A percentile compares a stretch with the other conserved stretches of the same genome.
These are phyloP conservation scores for Ischnus inquisitorius DNA, from an alignment of 2,888 invertebrate species.

Conservation along the genomic window DNA sequence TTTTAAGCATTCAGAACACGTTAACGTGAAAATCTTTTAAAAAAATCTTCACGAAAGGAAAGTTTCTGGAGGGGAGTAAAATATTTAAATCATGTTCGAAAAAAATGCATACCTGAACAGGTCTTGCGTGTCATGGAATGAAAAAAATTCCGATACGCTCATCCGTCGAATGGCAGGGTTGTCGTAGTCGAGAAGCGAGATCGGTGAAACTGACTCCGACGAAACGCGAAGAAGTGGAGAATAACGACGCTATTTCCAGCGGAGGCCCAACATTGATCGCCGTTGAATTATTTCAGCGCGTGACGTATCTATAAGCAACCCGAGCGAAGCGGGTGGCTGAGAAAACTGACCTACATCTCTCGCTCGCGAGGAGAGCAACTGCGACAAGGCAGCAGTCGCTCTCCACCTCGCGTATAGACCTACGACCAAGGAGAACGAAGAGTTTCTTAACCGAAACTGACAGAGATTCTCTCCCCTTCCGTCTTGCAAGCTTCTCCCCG, in stretches of 20 bases:
- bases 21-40: no score
- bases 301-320: conserved; percentile 79
- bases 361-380: conserved; percentile 60
- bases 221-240: conserved; percentile 58
- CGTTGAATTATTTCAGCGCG: conserved; percentile 84
- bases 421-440: conserved; percentile 18
- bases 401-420: background rate
- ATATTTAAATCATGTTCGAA: background rate
- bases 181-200: conserved; percentile 11
- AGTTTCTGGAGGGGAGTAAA: no score
- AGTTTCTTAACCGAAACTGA: conserved; percentile 67
- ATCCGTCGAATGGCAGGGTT: background rate
- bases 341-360: conserved; percentile 84
- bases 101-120: background rate
- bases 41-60: no score
- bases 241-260: conserved; percentile 81
- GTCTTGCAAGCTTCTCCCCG: conserved; percentile 52
- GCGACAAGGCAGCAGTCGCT: conserved; percentile 46
- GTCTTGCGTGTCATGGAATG: background rate
- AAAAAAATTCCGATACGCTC: background rate
- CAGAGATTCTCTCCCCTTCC: conserved; percentile 38
- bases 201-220: conserved; percentile 19
- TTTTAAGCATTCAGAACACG: no score
- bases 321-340: conserved; percentile 72
- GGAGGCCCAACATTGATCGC: conserved; percentile 82